Evolutionary conservation across 2,113 vertebrate genomes (phyloP), one percentile per base, ranked within the genome.

Genomic region (Geococcyx californianus): DNA sequence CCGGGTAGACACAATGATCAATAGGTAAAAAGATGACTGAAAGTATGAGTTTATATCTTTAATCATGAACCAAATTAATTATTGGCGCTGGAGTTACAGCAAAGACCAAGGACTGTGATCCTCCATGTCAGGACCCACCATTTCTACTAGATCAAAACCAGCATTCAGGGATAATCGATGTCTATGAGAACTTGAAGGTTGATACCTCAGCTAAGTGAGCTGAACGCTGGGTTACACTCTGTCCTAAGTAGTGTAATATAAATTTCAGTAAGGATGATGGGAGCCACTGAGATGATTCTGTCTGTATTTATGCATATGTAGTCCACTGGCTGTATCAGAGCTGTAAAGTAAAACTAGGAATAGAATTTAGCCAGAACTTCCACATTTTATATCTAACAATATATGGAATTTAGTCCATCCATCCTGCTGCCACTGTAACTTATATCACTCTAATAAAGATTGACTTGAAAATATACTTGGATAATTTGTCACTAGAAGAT

Each of bases 1-100:
- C 9, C 0, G 3, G 5, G 36, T 31, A 45, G 38, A 36, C 26
- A 9, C 1, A 63, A 33, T 47, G 25, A 17, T 36, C 7, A 4
- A 7, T 11, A n/a, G 42, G 59, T 24, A 45, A 49, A 70, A 47
- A 36, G 19, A 51, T 40, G 52, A n/a, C 19, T 26, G 36, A 42
- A 29, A 31, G 17, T 42, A 31, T 36, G 38, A 9, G 18, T 33
- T 81, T 36, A 13, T 38, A 23, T 67, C 40, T 56, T 62, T 56
- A 60, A 49, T 33, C 16, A 21, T 16, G 24, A 66, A 42, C 11
- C 59, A 38, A n/a, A 19, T 67, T 29, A 64, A 29, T 42, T 51
- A 42, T 15, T 45, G 18, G 13, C 54, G 8, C 17, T 24, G 29
- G 58, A 33, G 38, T 52, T 68, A n/a, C 7, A 80, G 47, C 49